These are phyloP conservation scores for Iselma pallidipennis DNA, from an alignment of 2,888 invertebrate genomes.

Conservation along the genomic window DNA sequence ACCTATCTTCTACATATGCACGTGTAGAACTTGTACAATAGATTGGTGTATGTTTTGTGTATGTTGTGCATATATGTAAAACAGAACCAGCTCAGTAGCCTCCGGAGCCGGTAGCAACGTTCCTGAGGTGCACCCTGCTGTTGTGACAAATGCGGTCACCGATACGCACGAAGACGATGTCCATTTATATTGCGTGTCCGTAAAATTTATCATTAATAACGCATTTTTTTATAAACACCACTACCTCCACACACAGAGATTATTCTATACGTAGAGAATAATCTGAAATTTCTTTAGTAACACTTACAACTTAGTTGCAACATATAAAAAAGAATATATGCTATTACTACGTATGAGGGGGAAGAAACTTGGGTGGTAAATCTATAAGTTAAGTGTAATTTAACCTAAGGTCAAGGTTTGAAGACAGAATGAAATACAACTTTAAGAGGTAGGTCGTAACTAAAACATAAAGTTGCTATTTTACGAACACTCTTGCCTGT, in stretches of 20 bases:
- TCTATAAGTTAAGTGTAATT: not conserved
- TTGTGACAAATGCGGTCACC: constrained; percentile 31
- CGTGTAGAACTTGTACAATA: not conserved
- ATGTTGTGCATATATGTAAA: not conserved
- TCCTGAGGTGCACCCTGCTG: constrained; percentile 26
- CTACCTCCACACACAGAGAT: too few relatives aligned
- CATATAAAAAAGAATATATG: not conserved
- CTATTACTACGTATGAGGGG: not conserved
- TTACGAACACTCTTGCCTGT: constrained; percentile 14
- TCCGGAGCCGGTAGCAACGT: constrained; percentile 10
- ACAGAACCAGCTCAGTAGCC: constrained; percentile 6
- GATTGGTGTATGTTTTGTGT: too few relatives aligned
- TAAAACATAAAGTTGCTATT: constrained; percentile 15
- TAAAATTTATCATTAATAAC: constrained; percentile 25
- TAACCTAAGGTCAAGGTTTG: constrained; percentile 13
- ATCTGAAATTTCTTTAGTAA: too few relatives aligned
- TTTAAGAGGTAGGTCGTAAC: not conserved
- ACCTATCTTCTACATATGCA: not conserved
- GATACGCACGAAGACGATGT: constrained; percentile 26
- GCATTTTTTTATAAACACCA: constrained; percentile 22
- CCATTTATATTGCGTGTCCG: constrained; percentile 22
- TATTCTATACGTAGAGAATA: too few relatives aligned
- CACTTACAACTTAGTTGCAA: too few relatives aligned
- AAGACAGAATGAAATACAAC: constrained; percentile 16
- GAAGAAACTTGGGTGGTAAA: not conserved